A percentile compares a stretch with the other conserved stretches of the same genome.
phyloP scores from a whole-genome alignment of 2,113 vertebrate genomes.

The Alethe diademata region DNA sequence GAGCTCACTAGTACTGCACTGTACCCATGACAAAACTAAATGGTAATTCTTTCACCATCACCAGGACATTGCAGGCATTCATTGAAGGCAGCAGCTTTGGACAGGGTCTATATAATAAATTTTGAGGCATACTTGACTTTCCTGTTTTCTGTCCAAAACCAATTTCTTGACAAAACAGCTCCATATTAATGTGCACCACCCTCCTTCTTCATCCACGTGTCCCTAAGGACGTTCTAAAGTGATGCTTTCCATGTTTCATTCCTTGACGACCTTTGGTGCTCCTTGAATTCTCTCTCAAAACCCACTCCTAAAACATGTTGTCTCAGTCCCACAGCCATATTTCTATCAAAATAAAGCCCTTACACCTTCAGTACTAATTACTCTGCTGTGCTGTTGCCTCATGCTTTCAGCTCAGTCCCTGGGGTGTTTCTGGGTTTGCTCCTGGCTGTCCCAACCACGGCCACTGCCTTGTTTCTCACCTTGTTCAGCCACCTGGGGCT shows the following conservation, averaged over 20 bases:
- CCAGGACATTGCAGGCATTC: neutral
- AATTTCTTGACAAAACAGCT: neutral
- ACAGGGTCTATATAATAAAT: neutral
- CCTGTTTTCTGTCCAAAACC: neutral
- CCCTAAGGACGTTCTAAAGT: neutral
- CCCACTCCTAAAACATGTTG: neutral
- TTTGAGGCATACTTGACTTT: neutral
- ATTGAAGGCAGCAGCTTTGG: neutral
- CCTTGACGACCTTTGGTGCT: neutral
- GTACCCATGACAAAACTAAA: neutral
- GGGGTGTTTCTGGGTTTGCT: neutral
- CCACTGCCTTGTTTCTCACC: neutral
- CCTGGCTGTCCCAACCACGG: neutral
- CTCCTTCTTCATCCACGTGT: neutral
- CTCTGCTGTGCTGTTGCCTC: neutral
- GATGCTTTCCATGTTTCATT: neutral
- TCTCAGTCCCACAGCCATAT: neutral
- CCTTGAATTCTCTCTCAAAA: neutral
- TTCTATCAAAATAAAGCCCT: neutral
- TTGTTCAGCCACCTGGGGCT: rapidly evolving
- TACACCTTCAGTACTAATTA: neutral
- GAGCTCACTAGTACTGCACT: neutral
- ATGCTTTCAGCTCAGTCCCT: neutral
- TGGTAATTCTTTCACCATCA: neutral
- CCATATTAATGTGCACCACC: neutral